Percentiles rank a stretch among this genome's conserved stretches.
These are phyloP conservation scores for Acanthopleura granulata DNA, from an alignment of 2,888 invertebrate genomes.

Conservation along the genomic window DNA sequence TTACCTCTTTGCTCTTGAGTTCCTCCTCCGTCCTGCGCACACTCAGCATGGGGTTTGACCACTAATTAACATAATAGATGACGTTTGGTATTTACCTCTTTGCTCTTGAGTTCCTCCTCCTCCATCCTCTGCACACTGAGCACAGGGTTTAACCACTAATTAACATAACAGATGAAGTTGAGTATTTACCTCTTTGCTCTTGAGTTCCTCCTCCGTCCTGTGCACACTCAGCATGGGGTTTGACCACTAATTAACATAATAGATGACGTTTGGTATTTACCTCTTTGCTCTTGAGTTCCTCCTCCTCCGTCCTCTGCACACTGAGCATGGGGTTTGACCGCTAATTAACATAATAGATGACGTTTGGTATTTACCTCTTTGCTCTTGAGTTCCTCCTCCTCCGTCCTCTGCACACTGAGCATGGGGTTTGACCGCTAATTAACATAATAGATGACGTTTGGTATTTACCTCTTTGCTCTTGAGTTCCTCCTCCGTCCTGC, in stretches of 20 bases:
- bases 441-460: no score
- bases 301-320: constrained; percentile 94
- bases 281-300: constrained; percentile 88
- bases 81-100: constrained; percentile 83
- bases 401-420: constrained; percentile 92
- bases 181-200: constrained; percentile 83
- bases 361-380: constrained; percentile 79
- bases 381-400: constrained; percentile 90
- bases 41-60: background rate
- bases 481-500: constrained; percentile 92
- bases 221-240: background rate
- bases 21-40: no score
- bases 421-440: background rate
- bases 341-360: constrained; percentile 65
- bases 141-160: constrained; percentile 76
- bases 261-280: no score
- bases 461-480: constrained; percentile 84
- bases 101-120: constrained; percentile 89
- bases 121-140: constrained; percentile 94
- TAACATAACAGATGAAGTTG: constrained; percentile 64
- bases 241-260: no score
- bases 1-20: constrained; percentile 85
- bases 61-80: no score
- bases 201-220: background rate
- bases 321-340: constrained; percentile 83